Evolutionary conservation across 2,113 vertebrate species (phyloP), one percentile per base, ranked within the genome.

Genomic region (Cygnus atratus): DNA sequence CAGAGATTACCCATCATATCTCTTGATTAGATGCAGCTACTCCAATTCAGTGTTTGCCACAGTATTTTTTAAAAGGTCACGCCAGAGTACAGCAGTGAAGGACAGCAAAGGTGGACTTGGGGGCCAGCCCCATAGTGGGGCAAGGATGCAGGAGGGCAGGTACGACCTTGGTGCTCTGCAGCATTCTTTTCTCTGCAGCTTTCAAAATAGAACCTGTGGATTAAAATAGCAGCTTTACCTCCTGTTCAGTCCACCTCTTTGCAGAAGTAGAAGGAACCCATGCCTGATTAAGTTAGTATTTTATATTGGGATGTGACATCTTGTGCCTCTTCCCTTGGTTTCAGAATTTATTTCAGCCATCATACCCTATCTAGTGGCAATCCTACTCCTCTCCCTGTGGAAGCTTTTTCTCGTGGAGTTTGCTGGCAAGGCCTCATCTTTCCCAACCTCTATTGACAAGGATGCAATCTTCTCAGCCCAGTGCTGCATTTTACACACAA

Each of bases 81-180:
- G 8, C 43, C 48, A 11, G 5, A 84, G 37, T 43, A 68, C 24
- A 65, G 65, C 43, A 81, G 37, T 6, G 6, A 52, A 50, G 20
- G 62, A 25, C 11, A 33, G 59, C 59, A 78, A 29, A 33, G 28
- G 37, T 9, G 90, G 61, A 65, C 26, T 13, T 1, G 3, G 80
- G 35, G 24, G 35, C 58, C 35, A 44, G 63, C 31, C 37, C 29
- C 58, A 81, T 17, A 0, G 0, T 0, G 4, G 17, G 25, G 17
- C 28, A 63, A 86, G 22, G 22, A 67, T 0, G 6, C 13, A 57
- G 44, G 17, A 87, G 29, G 24, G 13, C 35, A 81, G 9, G 24
- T 3, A 2, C 29, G 44, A 78, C 5, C 66, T 39, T 0, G 1
- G 11, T n/a, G 26, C 22, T 15, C 72, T 63, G 31, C 25, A 22